A percentile compares a stretch with the other conserved stretches of the same genome.
phyloP scores from a whole-genome alignment of 2,888 invertebrate species.

The Tenthredo amoena region DNA sequence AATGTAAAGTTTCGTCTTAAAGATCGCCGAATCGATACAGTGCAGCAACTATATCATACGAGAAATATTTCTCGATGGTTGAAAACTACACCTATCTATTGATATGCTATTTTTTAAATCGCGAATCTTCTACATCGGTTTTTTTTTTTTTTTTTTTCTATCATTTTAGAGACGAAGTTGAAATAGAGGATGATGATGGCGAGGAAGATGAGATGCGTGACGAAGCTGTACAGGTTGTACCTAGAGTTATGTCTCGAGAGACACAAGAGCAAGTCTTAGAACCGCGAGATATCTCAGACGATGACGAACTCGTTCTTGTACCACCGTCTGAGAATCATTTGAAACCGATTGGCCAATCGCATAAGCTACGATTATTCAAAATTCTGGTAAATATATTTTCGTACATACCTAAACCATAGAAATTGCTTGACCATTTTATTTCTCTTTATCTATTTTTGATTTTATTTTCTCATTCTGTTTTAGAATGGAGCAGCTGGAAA shows the following conservation, averaged over 20 bases:
- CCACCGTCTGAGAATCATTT: constrained; percentile 59
- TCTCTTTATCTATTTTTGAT: neutral
- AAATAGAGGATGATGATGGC: constrained; percentile 26
- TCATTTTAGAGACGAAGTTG: constrained; percentile 37
- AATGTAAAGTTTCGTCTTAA: neutral
- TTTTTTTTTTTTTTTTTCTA: neutral
- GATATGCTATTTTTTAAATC: neutral
- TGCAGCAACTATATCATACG: neutral
- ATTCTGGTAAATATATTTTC: constrained; percentile 63
- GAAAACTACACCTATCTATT: neutral
- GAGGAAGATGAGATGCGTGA: constrained; percentile 37
- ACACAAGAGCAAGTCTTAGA: constrained; percentile 40
- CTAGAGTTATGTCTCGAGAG: constrained; percentile 35
- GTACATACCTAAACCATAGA: neutral
- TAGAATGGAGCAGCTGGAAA: constrained; percentile 43
- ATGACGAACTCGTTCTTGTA: constrained; percentile 55
- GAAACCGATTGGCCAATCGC: constrained; percentile 57
- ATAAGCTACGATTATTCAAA: constrained; percentile 62
- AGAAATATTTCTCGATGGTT: neutral
- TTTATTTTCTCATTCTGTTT: neutral
- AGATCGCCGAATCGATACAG: neutral
- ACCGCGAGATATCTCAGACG: constrained; percentile 36
- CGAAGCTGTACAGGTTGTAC: constrained; percentile 23
- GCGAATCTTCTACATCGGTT: neutral
- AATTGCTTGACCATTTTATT: neutral